Conservation (phyloP, 2,113 vertebrate genomes). For the Pseudonaja textilis region DNA sequence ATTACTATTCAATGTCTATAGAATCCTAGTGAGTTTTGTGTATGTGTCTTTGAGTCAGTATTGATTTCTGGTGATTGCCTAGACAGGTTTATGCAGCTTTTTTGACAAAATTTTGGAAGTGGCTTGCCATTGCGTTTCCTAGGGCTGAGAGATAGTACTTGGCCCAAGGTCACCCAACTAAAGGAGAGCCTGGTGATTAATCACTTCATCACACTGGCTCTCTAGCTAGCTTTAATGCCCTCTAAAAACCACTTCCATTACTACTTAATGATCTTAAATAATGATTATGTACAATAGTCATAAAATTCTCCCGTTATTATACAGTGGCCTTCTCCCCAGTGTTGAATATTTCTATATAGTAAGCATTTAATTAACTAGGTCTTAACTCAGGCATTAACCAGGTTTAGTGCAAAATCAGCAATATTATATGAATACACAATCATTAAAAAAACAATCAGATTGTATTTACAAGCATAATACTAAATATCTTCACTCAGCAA, state of each 20-base stretch:
- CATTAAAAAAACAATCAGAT: neutral
- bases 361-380: neutral
- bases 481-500: neutral
- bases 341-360: neutral
- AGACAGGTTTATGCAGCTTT: neutral
- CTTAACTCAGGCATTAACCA: neutral
- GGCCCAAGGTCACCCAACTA: neutral
- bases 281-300: neutral
- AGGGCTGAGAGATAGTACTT: neutral
- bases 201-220: neutral
- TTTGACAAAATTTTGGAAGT: neutral
- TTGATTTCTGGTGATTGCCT: neutral
- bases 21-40: neutral
- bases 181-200: neutral
- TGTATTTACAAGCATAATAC: neutral
- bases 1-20: neutral
- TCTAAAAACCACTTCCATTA: neutral
- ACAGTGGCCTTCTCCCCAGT: neutral
- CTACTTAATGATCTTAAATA: neutral
- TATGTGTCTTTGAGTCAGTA: neutral
- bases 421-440: neutral
- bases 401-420: neutral
- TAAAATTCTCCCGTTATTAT: neutral
- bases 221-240: neutral
- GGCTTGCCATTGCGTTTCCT: neutral